phyloP scores from a whole-genome alignment of 2,888 invertebrate genomes.

The Himalopsyche tibetana region DNA sequence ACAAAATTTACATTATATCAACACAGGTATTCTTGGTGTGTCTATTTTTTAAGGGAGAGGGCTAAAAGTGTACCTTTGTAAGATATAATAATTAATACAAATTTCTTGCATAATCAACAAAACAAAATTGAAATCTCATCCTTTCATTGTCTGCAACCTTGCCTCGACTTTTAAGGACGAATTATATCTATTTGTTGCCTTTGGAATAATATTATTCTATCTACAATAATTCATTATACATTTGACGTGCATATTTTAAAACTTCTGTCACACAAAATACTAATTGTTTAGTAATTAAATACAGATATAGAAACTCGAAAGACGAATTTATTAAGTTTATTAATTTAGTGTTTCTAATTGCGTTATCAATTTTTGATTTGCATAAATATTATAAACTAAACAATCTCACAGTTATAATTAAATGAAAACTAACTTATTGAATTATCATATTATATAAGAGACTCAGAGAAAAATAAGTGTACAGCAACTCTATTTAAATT shows the following conservation, averaged over 20 bases:
- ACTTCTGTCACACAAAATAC: background rate
- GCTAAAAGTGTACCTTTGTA: background rate
- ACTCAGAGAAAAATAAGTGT: too few species aligned
- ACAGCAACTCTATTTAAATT: too few species aligned
- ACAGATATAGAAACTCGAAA: background rate
- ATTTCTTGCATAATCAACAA: slow-evolving; percentile 22
- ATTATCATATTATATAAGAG: too few species aligned
- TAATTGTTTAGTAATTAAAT: background rate
- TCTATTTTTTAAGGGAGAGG: background rate
- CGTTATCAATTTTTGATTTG: background rate
- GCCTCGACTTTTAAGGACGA: background rate
- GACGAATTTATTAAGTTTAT: too few species aligned
- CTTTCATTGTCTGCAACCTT: slow-evolving; percentile 31
- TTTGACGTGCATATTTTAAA: slow-evolving; percentile 12
- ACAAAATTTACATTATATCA: background rate
- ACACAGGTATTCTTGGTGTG: background rate
- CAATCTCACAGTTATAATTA: too few species aligned
- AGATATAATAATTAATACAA: slow-evolving; percentile 1
- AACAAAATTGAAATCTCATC: slow-evolving; percentile 34
- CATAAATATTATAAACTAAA: too few species aligned
- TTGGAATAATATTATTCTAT: slow-evolving; percentile 12
- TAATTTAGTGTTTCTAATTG: background rate
- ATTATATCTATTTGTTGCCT: background rate
- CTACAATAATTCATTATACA: background rate
- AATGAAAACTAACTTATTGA: too few species aligned